Evolutionary conservation across 2,113 vertebrate genomes (phyloP).

Genomic region (Carollia perspicillata): DNA sequence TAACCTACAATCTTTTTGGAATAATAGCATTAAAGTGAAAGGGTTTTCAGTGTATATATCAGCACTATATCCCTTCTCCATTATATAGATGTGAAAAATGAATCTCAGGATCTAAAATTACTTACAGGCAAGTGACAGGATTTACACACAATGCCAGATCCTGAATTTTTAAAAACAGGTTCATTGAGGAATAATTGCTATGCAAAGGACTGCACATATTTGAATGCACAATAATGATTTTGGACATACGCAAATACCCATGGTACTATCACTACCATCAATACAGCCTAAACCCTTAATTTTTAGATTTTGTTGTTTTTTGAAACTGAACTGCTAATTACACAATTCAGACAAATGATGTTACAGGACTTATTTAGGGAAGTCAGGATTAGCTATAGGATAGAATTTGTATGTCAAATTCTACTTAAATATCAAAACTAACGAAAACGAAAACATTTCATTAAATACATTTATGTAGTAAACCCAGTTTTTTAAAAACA

Average conservation of each 20-base stretch:
- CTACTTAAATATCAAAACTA: neutral
- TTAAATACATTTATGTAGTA: neutral
- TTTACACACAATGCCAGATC: neutral
- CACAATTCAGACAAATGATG: neutral
- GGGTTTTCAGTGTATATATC: neutral
- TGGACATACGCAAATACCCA: neutral
- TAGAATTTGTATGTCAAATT: neutral
- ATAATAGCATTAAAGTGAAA: neutral
- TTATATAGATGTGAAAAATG: neutral
- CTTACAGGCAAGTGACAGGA: neutral
- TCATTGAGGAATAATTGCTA: neutral
- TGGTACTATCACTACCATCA: neutral
- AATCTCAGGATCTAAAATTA: neutral
- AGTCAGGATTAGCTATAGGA: neutral
- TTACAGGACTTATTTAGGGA: neutral
- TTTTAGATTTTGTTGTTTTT: neutral
- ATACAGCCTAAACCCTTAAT: neutral
- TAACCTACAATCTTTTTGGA: neutral
- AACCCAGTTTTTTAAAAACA: neutral
- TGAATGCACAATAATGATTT: neutral
- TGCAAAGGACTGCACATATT: neutral
- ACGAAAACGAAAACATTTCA: neutral
- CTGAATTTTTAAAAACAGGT: neutral
- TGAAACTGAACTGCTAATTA: neutral
- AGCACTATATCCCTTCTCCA: neutral